phyloP scores from a whole-genome alignment of 2,113 vertebrate genomes.

The Poecilia latipinna region DNA sequence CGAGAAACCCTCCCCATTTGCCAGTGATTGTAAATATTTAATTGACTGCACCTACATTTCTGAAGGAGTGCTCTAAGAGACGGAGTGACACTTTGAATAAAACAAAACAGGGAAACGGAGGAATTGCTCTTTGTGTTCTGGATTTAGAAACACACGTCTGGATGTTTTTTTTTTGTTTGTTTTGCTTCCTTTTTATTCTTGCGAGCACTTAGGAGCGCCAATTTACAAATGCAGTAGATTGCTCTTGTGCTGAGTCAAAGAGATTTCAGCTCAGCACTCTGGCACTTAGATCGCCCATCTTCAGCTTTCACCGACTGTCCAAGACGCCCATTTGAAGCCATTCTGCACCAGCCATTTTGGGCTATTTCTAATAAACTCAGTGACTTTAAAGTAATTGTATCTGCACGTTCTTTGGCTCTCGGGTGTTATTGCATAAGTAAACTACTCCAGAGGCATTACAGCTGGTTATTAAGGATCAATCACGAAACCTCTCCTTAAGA shows the following conservation, averaged over 20 bases:
- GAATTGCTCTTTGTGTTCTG: conserved; percentile 79
- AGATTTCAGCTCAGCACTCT: conserved; percentile 56
- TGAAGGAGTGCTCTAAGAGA: conserved; percentile 67
- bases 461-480: background rate
- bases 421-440: background rate
- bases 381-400: conserved; percentile 6
- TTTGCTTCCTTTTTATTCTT: conserved; percentile 24
- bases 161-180: conserved; percentile 38
- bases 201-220: conserved; percentile 52
- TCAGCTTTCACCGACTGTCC: conserved; percentile 49
- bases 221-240: conserved; percentile 62
- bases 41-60: conserved; percentile 64
- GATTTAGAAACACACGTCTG: conserved; percentile 73
- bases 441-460: background rate
- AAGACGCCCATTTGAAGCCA: conserved; percentile 44
- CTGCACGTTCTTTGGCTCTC: conserved; percentile 3
- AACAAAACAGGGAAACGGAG: conserved; percentile 72
- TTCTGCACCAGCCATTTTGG: conserved; percentile 59
- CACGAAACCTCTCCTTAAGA: background rate
- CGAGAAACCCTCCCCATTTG: conserved; percentile 70
- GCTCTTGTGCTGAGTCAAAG: conserved; percentile 65
- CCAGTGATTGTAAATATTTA: conserved; percentile 66
- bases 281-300: conserved; percentile 69
- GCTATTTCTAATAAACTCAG: conserved; percentile 22
- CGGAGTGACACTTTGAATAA: conserved; percentile 77